Evolutionary conservation across 2,888 invertebrate species (phyloP).

Genomic region (Meiosimyza platycephala): DNA sequence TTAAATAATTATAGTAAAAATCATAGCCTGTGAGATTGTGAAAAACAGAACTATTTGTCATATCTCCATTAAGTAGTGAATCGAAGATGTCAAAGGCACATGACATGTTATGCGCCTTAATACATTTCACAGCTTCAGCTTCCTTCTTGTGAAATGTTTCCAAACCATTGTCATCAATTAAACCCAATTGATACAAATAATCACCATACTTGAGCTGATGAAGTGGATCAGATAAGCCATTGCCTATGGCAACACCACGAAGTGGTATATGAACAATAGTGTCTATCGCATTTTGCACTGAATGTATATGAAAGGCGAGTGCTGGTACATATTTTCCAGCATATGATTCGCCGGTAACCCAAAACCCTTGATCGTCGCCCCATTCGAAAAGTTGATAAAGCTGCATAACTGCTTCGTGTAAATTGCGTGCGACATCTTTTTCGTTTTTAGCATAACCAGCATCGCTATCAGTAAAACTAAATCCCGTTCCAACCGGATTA

Average conservation of each 20-base stretch:
- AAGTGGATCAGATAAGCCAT: slow-evolving; percentile 82
- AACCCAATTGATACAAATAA: slow-evolving; percentile 82
- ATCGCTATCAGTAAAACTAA: slow-evolving; percentile 84
- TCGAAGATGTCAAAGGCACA: slow-evolving; percentile 82
- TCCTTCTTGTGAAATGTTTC: slow-evolving; percentile 74
- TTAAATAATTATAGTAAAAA: slow-evolving; percentile 68
- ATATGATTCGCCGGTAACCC: slow-evolving; percentile 90
- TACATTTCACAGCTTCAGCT: slow-evolving; percentile 68
- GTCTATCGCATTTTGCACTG: slow-evolving; percentile 66
- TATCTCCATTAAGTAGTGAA: slow-evolving; percentile 73
- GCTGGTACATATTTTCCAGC: slow-evolving; percentile 85
- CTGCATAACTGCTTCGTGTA: slow-evolving; percentile 81
- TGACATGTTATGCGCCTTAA: slow-evolving; percentile 73
- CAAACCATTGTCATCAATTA: slow-evolving; percentile 71
- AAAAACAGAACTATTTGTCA: slow-evolving; percentile 74
- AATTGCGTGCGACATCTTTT: slow-evolving; percentile 81
- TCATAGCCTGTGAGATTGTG: slow-evolving; percentile 68
- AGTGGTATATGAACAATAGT: slow-evolving; percentile 61
- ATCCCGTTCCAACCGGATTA: slow-evolving; percentile 93
- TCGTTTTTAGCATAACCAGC: slow-evolving; percentile 84
- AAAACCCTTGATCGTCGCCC: slow-evolving; percentile 80
- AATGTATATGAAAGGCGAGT: slow-evolving; percentile 72
- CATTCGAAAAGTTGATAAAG: slow-evolving; percentile 88
- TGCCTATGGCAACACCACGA: slow-evolving; percentile 74
- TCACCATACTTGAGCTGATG: slow-evolving; percentile 83